These are phyloP conservation scores for Prionailurus viverrinus DNA, from an alignment of 2,113 vertebrate genomes.

Conservation along the genomic window DNA sequence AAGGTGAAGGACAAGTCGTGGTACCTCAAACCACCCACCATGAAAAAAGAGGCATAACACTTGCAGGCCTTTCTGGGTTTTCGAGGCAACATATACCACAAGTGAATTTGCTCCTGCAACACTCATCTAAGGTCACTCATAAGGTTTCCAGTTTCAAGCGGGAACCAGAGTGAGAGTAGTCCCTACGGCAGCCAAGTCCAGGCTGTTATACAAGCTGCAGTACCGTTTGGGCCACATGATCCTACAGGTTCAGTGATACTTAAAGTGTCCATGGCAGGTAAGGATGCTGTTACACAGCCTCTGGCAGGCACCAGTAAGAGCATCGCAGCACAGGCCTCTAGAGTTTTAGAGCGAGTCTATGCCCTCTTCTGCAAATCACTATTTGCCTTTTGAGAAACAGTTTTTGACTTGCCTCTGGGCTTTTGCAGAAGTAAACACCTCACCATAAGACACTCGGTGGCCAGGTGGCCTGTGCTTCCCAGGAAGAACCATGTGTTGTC, in stretches of 20 bases:
- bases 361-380: background rate
- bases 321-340: background rate
- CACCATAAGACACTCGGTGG: background rate
- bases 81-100: background rate
- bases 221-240: accelerated
- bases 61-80: background rate
- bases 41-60: background rate
- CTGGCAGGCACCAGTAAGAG: too few relatives aligned
- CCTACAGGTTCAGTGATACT: background rate
- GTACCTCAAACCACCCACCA: background rate
- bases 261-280: too few relatives aligned
- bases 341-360: background rate
- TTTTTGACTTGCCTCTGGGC: background rate
- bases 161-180: background rate
- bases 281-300: background rate
- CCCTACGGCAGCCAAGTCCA: background rate
- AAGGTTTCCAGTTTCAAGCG: background rate
- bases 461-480: background rate
- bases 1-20: background rate
- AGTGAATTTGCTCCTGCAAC: background rate
- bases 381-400: background rate
- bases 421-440: background rate
- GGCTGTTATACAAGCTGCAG: background rate
- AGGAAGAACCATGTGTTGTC: background rate
- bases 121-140: background rate